Conservation (phyloP, 2,888 invertebrate genomes). For the Drosophila aldrichi region DNA sequence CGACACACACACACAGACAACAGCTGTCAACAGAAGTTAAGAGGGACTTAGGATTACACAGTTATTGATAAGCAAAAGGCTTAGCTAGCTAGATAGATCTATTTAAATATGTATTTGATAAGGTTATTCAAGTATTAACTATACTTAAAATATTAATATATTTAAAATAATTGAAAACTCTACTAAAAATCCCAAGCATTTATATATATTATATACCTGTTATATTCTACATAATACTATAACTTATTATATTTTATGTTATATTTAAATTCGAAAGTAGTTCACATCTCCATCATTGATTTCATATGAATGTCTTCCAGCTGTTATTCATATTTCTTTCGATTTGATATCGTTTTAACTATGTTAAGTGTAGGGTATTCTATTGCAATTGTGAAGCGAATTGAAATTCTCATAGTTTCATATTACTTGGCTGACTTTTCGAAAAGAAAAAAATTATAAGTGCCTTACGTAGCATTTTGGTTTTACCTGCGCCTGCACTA, state of each 20-base stretch:
- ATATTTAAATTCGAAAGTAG: background rate
- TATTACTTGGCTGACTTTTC: slow-evolving; percentile 63
- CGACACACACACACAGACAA: background rate
- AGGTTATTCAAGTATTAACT: background rate
- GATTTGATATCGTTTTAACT: background rate
- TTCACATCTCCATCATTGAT: background rate
- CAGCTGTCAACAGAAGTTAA: slow-evolving; percentile 50
- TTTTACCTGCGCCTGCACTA: slow-evolving; percentile 51
- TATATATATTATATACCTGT: no score
- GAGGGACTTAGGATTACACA: slow-evolving; percentile 39
- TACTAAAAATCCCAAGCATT: no score
- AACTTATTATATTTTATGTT: no score
- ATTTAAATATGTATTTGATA: slow-evolving; percentile 15
- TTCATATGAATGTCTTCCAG: background rate
- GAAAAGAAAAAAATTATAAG: slow-evolving; percentile 27
- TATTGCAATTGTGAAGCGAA: slow-evolving; percentile 21
- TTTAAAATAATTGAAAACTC: no score
- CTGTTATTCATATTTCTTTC: background rate
- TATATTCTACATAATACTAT: no score
- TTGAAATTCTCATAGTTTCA: slow-evolving; percentile 50
- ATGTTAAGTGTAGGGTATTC: slow-evolving; percentile 36
- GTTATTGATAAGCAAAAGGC: slow-evolving; percentile 31
- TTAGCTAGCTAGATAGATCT: background rate
- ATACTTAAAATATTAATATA: background rate
- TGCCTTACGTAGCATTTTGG: slow-evolving; percentile 52